Evolutionary conservation across 2,797 vertebrate genomes (phyloP), one percentile per base, ranked within the genome.

Genomic region (Crenuchus spilurus): DNA sequence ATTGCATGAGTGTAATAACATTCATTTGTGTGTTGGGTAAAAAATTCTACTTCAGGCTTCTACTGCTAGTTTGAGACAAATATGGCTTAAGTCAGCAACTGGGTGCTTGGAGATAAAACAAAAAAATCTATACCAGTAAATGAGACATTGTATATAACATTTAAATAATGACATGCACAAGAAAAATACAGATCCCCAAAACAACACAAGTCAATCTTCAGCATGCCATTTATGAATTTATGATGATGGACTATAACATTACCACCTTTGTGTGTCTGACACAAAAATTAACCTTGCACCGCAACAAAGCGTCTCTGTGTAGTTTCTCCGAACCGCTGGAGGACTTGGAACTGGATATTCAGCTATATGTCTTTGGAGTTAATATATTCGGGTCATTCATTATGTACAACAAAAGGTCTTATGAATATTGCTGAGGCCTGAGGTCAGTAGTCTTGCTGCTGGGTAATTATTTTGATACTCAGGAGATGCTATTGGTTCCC

Each of bases 331-430:
- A 75, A 68, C 16, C 7, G 6, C 54, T 78, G 49, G 24, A 65
- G 63, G 60, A 72, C 44, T 41, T 69, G 42, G 30, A 57, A 46
- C 20, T 33, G 35, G 42, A 52, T 48, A 52, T n/a, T 16, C 33
- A 72, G 49, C 65, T 24, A 42, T 70, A 60, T 37, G 62, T 70
- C 72, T 71, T 46, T 64, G 5, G 62, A 65, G 73, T 64, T 81
- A 76, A 84, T 76, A 69, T 67, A 84, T 82, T 84, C 82, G 24
- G 80, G 67, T 82, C 77, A 80, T 80, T 78, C 51, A 79, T 83
- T 80, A 81, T 81, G 69, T 62, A 82, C 68, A 67, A 71, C 57
- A 74, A 71, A 78, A 74, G 74, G 65, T 63, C 75, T 83, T 75
- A 78, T 84, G 79, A 81, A 81, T 81, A 82, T 81, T 77, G 65